Percentiles rank a stretch among this genome's conserved stretches.
These are phyloP conservation scores for Hymenopus coronatus DNA, from an alignment of 2,888 invertebrate genomes.

Conservation along the genomic window DNA sequence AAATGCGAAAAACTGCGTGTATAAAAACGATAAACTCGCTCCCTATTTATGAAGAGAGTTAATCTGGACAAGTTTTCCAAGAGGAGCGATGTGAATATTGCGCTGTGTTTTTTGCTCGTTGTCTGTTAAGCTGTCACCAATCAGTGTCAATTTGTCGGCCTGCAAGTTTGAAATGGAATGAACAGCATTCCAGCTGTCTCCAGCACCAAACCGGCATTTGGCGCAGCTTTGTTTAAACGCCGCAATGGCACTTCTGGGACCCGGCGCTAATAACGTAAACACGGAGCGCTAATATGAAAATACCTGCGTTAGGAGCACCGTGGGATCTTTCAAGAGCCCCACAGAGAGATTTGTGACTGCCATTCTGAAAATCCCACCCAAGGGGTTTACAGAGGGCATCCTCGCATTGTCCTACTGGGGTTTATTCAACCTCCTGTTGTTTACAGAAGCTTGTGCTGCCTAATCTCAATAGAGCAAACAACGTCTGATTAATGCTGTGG, in stretches of 20 bases:
- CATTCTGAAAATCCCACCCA: background rate
- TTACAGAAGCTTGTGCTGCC: too few relatives aligned
- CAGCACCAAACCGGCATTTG: background rate
- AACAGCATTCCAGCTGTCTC: background rate
- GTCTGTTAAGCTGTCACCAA: background rate
- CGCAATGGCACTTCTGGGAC: background rate
- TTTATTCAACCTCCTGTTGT: too few relatives aligned
- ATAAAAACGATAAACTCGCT: too few relatives aligned
- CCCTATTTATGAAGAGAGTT: too few relatives aligned
- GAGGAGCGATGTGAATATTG: too few relatives aligned
- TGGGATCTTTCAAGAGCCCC: background rate
- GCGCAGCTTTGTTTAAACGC: background rate
- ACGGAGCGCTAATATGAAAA: background rate
- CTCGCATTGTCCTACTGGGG: too few relatives aligned
- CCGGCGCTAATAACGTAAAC: background rate
- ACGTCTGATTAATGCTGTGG: too few relatives aligned
- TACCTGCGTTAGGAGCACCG: background rate
- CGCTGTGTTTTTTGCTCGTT: background rate
- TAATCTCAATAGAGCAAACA: too few relatives aligned
- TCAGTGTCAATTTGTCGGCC: background rate
- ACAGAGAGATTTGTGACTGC: background rate
- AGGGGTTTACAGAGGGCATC: too few relatives aligned
- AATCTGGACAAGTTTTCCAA: too few relatives aligned
- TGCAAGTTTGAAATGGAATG: background rate
- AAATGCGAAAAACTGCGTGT: too few relatives aligned